Evolutionary conservation across 2,888 invertebrate genomes (phyloP), one percentile per base, ranked within the genome.

Genomic region (Xestobium rufovillosum): DNA sequence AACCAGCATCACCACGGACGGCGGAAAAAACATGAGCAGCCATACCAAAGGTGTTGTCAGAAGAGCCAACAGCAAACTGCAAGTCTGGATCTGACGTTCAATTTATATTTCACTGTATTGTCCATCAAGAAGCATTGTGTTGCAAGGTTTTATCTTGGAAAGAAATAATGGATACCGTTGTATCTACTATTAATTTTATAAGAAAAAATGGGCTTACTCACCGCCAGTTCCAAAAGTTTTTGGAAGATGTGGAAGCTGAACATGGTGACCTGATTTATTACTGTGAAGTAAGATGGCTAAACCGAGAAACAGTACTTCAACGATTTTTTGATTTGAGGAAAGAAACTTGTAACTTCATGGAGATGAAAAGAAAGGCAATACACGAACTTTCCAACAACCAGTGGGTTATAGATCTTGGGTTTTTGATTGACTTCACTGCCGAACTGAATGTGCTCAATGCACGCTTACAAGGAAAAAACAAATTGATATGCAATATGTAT

Each of bases 171-270:
- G 33, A 41, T 28, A 46, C 23, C 6, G 23, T 19, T 6, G 23
- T 19, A 19, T 19, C 6, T 19, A 26, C 42, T 42, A 42, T 49
- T 36, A 44, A 48, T 41, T 42, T 39, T 39, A 48, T 42, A 27
- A 39, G 42, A 38, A 42, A 39, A 43, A 49, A 45, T 40, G 41
- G 43, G 27, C 33, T 45, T 17, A 48, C 38, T 26, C 41, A 44
- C 31, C 39, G 41, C 31, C 39, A 41, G 31, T 49, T 49, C 32
- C 31, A 48, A 40, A 19, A 6, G n/a, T 19, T 19, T 19, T n/a
- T 19, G 6, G 23, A 19, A n/a, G 23, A 19, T 9, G 28, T 45
- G 29, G 41, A 45, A 36, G 43, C 43, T 19, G 43, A 47, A 15
- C 25, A 45, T 39, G 35, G 39, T 27, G 44, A 45, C 30, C 41